Evolutionary conservation across 2,113 vertebrate genomes (phyloP).

Genomic region (Cercocebus atys): DNA sequence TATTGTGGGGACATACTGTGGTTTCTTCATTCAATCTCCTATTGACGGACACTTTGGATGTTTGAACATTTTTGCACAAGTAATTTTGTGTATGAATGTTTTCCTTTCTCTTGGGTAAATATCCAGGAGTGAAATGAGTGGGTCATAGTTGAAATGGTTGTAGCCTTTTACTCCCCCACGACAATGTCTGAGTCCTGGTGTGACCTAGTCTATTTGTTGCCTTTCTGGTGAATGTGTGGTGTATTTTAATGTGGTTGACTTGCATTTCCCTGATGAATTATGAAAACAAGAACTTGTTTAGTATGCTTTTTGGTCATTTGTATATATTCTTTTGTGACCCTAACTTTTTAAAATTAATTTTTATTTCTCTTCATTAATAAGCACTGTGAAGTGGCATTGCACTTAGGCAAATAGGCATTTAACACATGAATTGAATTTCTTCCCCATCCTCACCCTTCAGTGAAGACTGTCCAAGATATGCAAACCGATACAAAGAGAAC

Average conservation of each 20-base stretch:
- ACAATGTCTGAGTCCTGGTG: accelerated
- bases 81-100: neutral
- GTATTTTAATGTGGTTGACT: neutral
- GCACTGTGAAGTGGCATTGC: neutral
- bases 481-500: no score
- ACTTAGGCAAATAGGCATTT: neutral
- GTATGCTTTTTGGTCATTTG: neutral
- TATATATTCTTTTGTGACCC: neutral
- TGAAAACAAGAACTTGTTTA: neutral
- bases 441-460: neutral
- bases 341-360: neutral
- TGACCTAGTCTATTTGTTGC: no score
- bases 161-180: neutral
- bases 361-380: neutral
- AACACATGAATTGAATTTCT: neutral
- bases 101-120: neutral
- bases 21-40: neutral
- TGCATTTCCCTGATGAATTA: neutral
- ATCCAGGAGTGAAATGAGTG: neutral
- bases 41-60: neutral
- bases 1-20: accelerated
- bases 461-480: neutral
- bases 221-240: neutral
- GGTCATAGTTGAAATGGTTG: no score
- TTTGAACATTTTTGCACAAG: neutral